These are phyloP conservation scores for Ptyas mucosa DNA, from an alignment of 2,113 vertebrate species.

Conservation along the genomic window DNA sequence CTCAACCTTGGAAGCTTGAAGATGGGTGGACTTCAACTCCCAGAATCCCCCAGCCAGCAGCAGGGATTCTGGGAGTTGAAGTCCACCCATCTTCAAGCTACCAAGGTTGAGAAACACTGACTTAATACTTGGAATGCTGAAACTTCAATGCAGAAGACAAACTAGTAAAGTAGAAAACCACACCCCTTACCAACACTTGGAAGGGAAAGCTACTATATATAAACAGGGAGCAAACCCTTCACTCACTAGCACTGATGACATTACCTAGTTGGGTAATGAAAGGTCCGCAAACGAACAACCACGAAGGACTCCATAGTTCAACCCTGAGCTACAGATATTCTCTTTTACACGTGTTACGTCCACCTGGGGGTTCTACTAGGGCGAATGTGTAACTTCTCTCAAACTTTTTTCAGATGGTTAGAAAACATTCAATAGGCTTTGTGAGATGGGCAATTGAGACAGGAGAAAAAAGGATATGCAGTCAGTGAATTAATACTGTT, in stretches of 20 bases:
- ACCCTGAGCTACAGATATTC: no score
- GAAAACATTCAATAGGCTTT: neutral
- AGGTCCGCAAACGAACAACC: no score
- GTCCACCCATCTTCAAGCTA: no score
- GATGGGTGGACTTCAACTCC: no score
- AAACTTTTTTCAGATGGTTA: neutral
- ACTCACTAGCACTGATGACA: neutral
- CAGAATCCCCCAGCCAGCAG: no score
- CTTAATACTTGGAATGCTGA: neutral
- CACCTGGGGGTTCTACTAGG: neutral
- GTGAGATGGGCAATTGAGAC: neutral
- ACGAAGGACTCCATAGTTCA: no score
- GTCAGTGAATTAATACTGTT: neutral
- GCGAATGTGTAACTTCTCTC: neutral
- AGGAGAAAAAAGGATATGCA: neutral
- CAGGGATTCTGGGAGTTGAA: no score
- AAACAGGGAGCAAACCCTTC: neutral
- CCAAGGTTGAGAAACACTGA: neutral
- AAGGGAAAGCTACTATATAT: neutral
- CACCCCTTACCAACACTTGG: neutral
- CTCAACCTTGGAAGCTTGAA: no score
- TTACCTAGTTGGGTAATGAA: neutral
- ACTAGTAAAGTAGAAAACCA: neutral
- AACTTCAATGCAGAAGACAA: neutral
- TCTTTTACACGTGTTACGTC: neutral